These are phyloP conservation scores for Zaprionus obscuricornis DNA, from an alignment of 2,888 invertebrate genomes.

Conservation along the genomic window DNA sequence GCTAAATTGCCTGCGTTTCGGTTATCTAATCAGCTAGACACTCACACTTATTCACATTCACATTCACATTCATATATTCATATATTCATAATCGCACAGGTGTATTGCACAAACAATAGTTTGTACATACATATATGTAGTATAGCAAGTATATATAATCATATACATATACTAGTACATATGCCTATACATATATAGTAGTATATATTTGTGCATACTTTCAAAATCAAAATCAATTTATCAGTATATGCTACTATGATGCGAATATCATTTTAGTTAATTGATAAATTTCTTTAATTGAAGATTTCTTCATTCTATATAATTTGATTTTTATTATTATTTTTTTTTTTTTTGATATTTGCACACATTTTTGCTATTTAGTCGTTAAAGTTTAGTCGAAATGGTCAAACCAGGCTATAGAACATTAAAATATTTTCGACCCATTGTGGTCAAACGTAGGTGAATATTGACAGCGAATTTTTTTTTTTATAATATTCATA, in stretches of 20 bases:
- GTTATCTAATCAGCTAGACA: conserved; percentile 70
- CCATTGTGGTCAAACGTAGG: conserved; percentile 55
- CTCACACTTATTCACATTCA: conserved; percentile 26
- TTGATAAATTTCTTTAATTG: conserved; percentile 20
- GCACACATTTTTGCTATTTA: too few species aligned
- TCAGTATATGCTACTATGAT: too few species aligned
- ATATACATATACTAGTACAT: conserved; percentile 5
- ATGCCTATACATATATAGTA: background rate
- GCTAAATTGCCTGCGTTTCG: conserved; percentile 40
- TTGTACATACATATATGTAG: background rate
- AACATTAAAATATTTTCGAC: conserved; percentile 63
- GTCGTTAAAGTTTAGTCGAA: conserved; percentile 3
- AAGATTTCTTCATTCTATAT: conserved; percentile 3
- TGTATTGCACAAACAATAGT: conserved; percentile 15
- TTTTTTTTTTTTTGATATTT: too few species aligned
- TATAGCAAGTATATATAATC: background rate
- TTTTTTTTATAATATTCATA: conserved; percentile 3
- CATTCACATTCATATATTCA: too few species aligned
- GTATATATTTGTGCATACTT: too few species aligned
- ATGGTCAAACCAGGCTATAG: conserved; percentile 66
- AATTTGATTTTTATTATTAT: too few species aligned
- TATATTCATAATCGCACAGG: conserved; percentile 32
- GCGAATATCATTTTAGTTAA: background rate
- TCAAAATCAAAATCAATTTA: too few species aligned
- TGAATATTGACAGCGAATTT: conserved; percentile 43